These are phyloP conservation scores for Pterostichus madidus DNA, from an alignment of 2,888 invertebrate genomes.

Conservation along the genomic window DNA sequence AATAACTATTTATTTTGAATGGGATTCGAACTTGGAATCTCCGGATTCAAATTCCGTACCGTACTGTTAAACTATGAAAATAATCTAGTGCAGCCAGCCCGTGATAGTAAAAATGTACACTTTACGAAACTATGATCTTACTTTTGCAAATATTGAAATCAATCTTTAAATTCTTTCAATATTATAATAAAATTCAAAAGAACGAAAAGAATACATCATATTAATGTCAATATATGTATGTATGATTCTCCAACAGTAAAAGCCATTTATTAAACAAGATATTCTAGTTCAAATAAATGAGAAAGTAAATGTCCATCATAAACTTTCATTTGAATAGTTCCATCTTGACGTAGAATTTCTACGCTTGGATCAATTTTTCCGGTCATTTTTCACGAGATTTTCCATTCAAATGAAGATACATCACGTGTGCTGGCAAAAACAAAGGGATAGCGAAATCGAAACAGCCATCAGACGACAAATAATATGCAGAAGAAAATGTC, in stretches of 20 bases:
- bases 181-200: not conserved
- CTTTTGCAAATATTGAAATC: too few species aligned
- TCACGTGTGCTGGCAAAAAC: slow-evolving; percentile 55
- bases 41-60: too few species aligned
- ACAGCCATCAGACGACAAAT: slow-evolving; percentile 55
- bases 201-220: not conserved
- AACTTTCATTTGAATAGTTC: slow-evolving; percentile 55
- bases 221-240: not conserved
- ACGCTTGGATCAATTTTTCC: slow-evolving; percentile 12
- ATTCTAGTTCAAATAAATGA: slow-evolving; percentile 21
- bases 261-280: slow-evolving; percentile 1
- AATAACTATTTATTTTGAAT: too few species aligned
- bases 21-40: too few species aligned
- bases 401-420: slow-evolving; percentile 66
- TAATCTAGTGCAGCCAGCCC: too few species aligned
- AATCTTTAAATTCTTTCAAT: too few species aligned
- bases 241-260: not conserved
- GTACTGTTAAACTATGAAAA: too few species aligned
- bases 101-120: too few species aligned
- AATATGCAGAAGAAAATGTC: slow-evolving; percentile 55
- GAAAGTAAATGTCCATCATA: slow-evolving; percentile 44
- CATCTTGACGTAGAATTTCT: slow-evolving; percentile 33
- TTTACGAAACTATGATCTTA: too few species aligned
- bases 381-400: slow-evolving; percentile 61
- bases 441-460: slow-evolving; percentile 45